These are phyloP conservation scores for Heliangelus exortis DNA, from an alignment of 2,797 vertebrate genomes.

Conservation along the genomic window DNA sequence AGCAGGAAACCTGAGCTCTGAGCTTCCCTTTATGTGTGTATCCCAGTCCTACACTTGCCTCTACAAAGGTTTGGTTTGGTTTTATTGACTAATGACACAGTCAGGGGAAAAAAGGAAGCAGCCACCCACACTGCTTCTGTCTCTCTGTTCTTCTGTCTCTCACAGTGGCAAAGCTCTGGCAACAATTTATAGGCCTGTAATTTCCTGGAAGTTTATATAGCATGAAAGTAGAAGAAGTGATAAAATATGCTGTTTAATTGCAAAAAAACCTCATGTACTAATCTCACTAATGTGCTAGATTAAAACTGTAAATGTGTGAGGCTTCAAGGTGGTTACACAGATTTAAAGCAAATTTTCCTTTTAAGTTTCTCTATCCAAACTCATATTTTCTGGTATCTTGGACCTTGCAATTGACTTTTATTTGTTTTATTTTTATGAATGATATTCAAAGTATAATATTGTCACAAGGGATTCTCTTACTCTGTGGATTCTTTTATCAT, in stretches of 20 bases:
- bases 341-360: slow-evolving; percentile 67
- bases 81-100: slow-evolving; percentile 23
- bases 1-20: fast-evolving
- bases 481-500: not conserved
- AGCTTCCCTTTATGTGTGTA: fast-evolving
- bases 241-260: slow-evolving; percentile 80
- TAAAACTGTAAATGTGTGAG: slow-evolving; percentile 66
- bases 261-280: slow-evolving; percentile 48
- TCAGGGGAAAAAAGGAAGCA: not conserved
- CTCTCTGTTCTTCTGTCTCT: slow-evolving; percentile 58
- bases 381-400: slow-evolving; percentile 60
- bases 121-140: slow-evolving; percentile 1
- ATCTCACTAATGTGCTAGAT: slow-evolving; percentile 77
- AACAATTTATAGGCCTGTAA: slow-evolving; percentile 71
- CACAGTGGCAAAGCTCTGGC: slow-evolving; percentile 42
- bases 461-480: slow-evolving; percentile 45
- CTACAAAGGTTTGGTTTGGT: not conserved
- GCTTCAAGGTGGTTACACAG: slow-evolving; percentile 72
- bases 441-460: slow-evolving; percentile 62
- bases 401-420: slow-evolving; percentile 58
- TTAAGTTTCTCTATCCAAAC: slow-evolving; percentile 53
- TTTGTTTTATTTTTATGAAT: slow-evolving; percentile 75
- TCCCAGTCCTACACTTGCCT: not conserved
- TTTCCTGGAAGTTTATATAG: slow-evolving; percentile 78
- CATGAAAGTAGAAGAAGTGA: slow-evolving; percentile 76